These are phyloP conservation scores for Parnassius apollo DNA, from an alignment of 2,888 invertebrate genomes.

Conservation along the genomic window DNA sequence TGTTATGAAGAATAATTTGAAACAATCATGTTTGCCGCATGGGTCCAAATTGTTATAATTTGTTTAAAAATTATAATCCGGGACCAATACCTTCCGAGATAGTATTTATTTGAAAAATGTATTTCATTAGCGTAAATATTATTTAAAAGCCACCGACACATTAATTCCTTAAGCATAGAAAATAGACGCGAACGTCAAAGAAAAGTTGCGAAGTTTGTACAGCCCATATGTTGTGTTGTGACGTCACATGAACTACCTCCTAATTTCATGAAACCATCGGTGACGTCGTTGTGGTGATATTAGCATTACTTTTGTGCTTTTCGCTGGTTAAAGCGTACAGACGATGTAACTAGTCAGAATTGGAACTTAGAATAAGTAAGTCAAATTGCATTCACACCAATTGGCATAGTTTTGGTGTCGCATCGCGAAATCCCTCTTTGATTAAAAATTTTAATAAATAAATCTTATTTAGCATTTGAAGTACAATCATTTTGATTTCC, in stretches of 20 bases:
- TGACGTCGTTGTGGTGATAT: constrained; percentile 50
- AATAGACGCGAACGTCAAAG: constrained; percentile 72
- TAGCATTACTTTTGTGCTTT: constrained; percentile 51
- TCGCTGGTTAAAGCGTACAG: constrained; percentile 39
- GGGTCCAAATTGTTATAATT: constrained; percentile 80
- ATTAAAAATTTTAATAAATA: background rate
- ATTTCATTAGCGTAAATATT: constrained; percentile 79
- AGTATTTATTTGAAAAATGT: constrained; percentile 81
- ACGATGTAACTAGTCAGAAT: constrained; percentile 75
- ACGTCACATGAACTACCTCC: constrained; percentile 76
- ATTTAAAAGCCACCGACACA: constrained; percentile 81
- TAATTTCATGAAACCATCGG: constrained; percentile 63
- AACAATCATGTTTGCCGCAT: constrained; percentile 70
- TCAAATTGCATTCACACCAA: constrained; percentile 36
- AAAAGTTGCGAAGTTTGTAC: constrained; percentile 75
- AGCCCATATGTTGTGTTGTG: constrained; percentile 38
- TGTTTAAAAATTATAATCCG: constrained; percentile 82
- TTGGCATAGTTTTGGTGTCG: constrained; percentile 13
- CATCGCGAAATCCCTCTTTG: too few species aligned
- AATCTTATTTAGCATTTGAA: too few species aligned
- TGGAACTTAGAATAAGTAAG: constrained; percentile 63
- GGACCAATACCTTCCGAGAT: constrained; percentile 81
- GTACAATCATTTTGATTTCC: too few species aligned
- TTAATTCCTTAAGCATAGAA: constrained; percentile 80
- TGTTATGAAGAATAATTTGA: constrained; percentile 65